Conservation (phyloP, 2,888 invertebrate genomes). For the Drosophila basisetae region DNA sequence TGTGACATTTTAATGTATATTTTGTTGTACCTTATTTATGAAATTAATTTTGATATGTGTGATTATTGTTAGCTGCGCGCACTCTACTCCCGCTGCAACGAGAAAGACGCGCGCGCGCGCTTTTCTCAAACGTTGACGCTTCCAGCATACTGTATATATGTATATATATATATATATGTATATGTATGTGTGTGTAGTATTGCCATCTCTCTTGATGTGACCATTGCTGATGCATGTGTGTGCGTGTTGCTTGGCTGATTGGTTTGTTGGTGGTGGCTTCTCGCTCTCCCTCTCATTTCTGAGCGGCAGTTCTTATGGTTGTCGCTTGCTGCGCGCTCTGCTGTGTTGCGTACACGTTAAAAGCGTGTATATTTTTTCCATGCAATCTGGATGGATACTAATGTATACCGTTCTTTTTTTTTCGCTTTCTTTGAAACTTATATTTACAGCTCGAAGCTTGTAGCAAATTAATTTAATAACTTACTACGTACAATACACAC, state of each 20-base stretch:
- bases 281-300: slow-evolving; percentile 23
- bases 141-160: neutral
- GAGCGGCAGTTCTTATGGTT: slow-evolving; percentile 18
- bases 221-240: slow-evolving; percentile 19
- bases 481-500: slow-evolving; percentile 52
- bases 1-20: slow-evolving; percentile 10
- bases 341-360: neutral
- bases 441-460: slow-evolving; percentile 66
- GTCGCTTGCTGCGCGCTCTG: slow-evolving; percentile 4
- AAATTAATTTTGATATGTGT: slow-evolving; percentile 53
- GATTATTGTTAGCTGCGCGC: slow-evolving; percentile 74
- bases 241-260: slow-evolving; percentile 11
- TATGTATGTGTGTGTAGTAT: slow-evolving; percentile 36
- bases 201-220: slow-evolving; percentile 61
- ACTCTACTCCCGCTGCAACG: slow-evolving; percentile 33
- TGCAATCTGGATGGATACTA: slow-evolving; percentile 15
- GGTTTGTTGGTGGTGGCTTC: slow-evolving; percentile 47
- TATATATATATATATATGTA: neutral
- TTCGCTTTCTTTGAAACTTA: neutral
- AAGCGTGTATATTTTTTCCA: slow-evolving; percentile 6
- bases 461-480: slow-evolving; percentile 56
- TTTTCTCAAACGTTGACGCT: slow-evolving; percentile 54
- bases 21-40: slow-evolving; percentile 20
- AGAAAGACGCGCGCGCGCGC: slow-evolving; percentile 67
- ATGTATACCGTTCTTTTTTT: slow-evolving; percentile 23